Evolutionary conservation across 2,888 invertebrate genomes (phyloP), one percentile per base, ranked within the genome.

Genomic region (Pseudeuparius sepicola): DNA sequence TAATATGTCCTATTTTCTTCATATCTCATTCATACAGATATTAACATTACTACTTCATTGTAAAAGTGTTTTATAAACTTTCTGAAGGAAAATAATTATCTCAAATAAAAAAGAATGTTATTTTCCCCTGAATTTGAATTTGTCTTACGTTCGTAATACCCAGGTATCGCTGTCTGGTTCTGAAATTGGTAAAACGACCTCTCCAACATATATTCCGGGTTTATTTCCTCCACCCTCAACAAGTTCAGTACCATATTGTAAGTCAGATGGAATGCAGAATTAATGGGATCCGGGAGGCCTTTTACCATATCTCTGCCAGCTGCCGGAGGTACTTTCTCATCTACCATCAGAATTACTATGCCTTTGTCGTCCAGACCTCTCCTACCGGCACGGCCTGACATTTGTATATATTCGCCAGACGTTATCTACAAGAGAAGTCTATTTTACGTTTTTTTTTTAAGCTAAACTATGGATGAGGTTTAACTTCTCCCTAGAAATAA

Each of bases 221-320:
- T 97, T 35, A 99, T 96, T 67, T 96, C 98, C 63, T 98, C 98
- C 1, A 98, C 98, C 46, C 99, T 68, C 45, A 98, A 67, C 44
- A 99, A 67, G 75, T 99, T 83, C 36, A 94, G 64, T 3, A 99
- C 96, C 98, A 99, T 99, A 60, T 98, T 98, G 63, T 99, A 99
- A 0, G 97, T 97, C 39, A 99, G 71, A 64, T 98, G 97, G 66
- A 99, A 99, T 1, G 98, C 97, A 0, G 96, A 96, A 63, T 98
- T 98, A 41, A 99, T 84, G 0, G 94, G 87, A 66, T 99, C 98
- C 0, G 98, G 84, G 52, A 50, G 41, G 11, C 43, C 43, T 67
- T 92, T 78, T 3, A 86, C 75, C 52, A 86, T 83, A 34, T 72
- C 75, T 42, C 81, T 77, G 1, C 84, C 83, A 3, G 77, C 69